phyloP scores from a whole-genome alignment of 2,797 vertebrate genomes.

The Glossophaga mutica region DNA sequence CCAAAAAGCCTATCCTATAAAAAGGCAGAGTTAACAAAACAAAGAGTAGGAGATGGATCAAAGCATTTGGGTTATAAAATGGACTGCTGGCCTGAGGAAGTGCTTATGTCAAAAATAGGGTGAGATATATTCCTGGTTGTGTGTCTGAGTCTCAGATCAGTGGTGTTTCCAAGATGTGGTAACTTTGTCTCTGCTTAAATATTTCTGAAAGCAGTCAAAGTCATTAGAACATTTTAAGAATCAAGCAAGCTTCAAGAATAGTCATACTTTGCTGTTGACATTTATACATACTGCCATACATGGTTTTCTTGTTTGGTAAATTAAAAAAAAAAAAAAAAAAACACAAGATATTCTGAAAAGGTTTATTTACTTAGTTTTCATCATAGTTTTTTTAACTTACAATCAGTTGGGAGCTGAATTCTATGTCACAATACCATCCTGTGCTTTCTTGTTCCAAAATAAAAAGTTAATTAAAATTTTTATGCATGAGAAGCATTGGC shows the following conservation, averaged over 20 bases:
- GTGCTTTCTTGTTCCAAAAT: constrained; percentile 22
- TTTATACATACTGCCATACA: constrained; percentile 61
- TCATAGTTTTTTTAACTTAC: constrained; percentile 52
- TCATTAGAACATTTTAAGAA: neutral
- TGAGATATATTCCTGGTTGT: neutral
- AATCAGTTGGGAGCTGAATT: constrained; percentile 56
- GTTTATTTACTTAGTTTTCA: constrained; percentile 57
- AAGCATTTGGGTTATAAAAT: neutral
- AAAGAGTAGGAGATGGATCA: neutral
- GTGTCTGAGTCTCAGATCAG: neutral
- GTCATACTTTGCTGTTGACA: neutral
- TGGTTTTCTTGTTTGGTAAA: constrained; percentile 66
- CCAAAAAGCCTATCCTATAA: no score
- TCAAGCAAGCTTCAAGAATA: neutral
- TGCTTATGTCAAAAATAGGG: neutral
- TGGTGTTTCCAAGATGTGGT: neutral
- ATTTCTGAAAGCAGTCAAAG: neutral
- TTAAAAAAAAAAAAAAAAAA: neutral
- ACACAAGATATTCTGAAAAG: constrained; percentile 59
- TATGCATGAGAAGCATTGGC: constrained; percentile 36
- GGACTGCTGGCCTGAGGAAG: neutral
- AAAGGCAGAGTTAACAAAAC: neutral
- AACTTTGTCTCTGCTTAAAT: neutral
- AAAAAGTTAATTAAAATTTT: constrained; percentile 60
- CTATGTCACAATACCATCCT: constrained; percentile 15